Percentiles rank a stretch among this genome's conserved stretches.
Conservation (phyloP, 2,113 vertebrate species). For the Channa argus region DNA sequence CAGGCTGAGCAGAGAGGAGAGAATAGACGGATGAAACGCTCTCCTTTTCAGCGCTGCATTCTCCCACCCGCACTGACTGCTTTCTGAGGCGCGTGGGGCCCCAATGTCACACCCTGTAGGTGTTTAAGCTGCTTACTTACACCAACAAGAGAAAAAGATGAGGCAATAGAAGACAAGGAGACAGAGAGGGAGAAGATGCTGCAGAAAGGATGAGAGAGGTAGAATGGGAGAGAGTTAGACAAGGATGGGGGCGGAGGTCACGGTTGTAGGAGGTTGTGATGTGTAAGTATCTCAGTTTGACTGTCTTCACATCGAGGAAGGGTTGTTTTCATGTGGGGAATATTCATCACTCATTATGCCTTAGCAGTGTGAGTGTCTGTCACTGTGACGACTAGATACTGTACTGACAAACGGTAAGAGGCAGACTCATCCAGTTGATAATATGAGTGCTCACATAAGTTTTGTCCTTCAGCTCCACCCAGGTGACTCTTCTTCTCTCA, state of each 20-base stretch:
- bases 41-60: constrained; percentile 70
- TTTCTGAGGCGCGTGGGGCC: constrained; percentile 77
- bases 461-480: constrained; percentile 53
- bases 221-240: constrained; percentile 68
- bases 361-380: constrained; percentile 24
- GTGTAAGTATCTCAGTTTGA: constrained; percentile 68
- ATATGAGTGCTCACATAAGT: constrained; percentile 19
- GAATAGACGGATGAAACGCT: constrained; percentile 79
- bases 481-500: constrained; percentile 45
- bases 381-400: constrained; percentile 35
- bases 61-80: constrained; percentile 71
- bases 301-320: constrained; percentile 47
- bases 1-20: constrained; percentile 72
- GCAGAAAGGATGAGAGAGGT: constrained; percentile 61
- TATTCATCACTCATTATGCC: constrained; percentile 32
- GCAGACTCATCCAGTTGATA: constrained; percentile 40
- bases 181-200: constrained; percentile 58
- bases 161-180: constrained; percentile 70
- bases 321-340: constrained; percentile 35
- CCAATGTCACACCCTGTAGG: constrained; percentile 83
- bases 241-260: constrained; percentile 77
- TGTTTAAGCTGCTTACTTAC: constrained; percentile 85
- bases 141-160: constrained; percentile 74
- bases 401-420: constrained; percentile 20
- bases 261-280: constrained; percentile 72